phyloP scores from a whole-genome alignment of 2,113 vertebrate species.

The Tupaia tana region DNA sequence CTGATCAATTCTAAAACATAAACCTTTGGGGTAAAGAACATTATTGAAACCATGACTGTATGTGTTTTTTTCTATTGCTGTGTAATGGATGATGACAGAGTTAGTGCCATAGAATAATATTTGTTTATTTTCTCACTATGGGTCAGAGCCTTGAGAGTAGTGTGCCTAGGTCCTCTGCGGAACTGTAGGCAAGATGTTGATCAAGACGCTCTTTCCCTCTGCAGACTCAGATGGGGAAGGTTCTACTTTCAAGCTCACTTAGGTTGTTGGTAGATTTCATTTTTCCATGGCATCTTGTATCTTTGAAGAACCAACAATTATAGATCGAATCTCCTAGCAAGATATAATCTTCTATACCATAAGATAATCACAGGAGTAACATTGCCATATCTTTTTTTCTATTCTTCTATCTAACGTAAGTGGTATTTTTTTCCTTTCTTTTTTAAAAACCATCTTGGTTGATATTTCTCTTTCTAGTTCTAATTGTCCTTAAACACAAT shows the following conservation, averaged over 20 bases:
- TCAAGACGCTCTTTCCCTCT: not conserved
- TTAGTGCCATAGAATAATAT: not conserved
- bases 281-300: not conserved
- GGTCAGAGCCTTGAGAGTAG: not conserved
- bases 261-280: not conserved
- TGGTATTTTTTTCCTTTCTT: not conserved
- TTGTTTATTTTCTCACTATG: not conserved
- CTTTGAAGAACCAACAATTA: slow-evolving; percentile 4
- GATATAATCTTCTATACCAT: not conserved
- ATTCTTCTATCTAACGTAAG: not conserved
- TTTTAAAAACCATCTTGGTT: not conserved
- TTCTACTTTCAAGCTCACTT: not conserved
- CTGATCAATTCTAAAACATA: too few relatives aligned
- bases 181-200: not conserved
- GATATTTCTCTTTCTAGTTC: not conserved
- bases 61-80: not conserved
- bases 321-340: not conserved
- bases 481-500: not conserved
- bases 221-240: not conserved
- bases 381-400: not conserved
- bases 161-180: not conserved
- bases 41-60: not conserved
- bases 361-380: not conserved
- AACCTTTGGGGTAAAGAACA: too few relatives aligned
- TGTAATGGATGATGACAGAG: not conserved